These are phyloP conservation scores for Synanthedon vespiformis DNA, from an alignment of 2,888 invertebrate species.

Conservation along the genomic window DNA sequence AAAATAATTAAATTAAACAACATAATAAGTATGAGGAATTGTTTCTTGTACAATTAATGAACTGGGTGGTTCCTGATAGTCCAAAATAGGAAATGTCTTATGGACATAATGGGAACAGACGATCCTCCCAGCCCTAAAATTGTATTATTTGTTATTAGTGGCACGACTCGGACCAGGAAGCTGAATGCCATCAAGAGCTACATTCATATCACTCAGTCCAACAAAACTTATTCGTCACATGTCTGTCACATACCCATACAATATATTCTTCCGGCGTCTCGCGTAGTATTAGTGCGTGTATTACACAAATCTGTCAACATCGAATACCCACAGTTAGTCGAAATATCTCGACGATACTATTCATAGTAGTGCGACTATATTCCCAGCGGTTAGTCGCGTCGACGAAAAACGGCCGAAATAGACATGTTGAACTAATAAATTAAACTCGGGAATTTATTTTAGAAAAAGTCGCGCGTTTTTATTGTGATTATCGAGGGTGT, in stretches of 20 bases:
- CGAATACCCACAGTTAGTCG: constrained; percentile 32
- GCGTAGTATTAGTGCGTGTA: constrained; percentile 35
- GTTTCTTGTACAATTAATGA: too few relatives aligned
- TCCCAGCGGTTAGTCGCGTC: constrained; percentile 28
- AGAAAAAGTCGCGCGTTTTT: constrained; percentile 38
- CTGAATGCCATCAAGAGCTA: too few relatives aligned
- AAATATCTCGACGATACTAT: constrained; percentile 35
- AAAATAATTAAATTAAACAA: too few relatives aligned
- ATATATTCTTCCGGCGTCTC: constrained; percentile 18
- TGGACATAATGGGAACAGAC: too few relatives aligned
- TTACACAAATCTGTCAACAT: constrained; percentile 63
- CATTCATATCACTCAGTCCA: not conserved
- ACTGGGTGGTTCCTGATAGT: too few relatives aligned
- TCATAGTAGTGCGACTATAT: constrained; percentile 30
- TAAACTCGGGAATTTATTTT: constrained; percentile 41
- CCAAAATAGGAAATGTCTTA: too few relatives aligned
- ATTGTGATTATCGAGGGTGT: constrained; percentile 48
- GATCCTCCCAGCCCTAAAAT: too few relatives aligned
- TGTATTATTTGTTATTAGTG: too few relatives aligned
- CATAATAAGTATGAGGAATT: too few relatives aligned
- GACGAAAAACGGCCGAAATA: constrained; percentile 57
- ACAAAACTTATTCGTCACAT: not conserved
- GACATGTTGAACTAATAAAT: constrained; percentile 52
- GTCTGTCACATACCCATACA: constrained; percentile 2
- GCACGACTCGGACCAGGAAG: too few relatives aligned